phyloP scores from a whole-genome alignment of 92 coral and sea anemone species.

The Pocillopora grandis region DNA sequence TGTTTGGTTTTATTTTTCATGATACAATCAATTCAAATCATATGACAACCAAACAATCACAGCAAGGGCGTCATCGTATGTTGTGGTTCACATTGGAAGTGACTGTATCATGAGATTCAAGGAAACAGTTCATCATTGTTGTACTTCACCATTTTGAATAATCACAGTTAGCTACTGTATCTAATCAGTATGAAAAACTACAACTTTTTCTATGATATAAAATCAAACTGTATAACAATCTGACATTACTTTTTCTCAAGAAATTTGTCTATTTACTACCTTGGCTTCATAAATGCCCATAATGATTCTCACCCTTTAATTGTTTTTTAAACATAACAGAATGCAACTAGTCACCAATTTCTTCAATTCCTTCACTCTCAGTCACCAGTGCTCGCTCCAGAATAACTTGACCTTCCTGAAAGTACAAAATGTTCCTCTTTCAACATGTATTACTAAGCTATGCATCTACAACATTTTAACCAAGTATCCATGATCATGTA shows the following conservation, averaged over 20 bases:
- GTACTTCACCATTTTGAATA: no score
- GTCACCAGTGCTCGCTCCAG: slow-evolving; percentile 95
- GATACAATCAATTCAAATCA: no score
- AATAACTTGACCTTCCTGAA: slow-evolving; percentile 93
- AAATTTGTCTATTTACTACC: not conserved
- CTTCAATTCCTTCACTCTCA: slow-evolving; percentile 95
- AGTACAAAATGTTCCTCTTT: not conserved
- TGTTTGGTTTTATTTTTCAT: no score
- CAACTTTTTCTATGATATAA: not conserved
- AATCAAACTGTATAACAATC: not conserved
- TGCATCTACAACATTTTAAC: not conserved
- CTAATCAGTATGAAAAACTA: not conserved
- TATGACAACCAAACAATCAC: no score
- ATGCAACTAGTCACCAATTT: slow-evolving; percentile 69
- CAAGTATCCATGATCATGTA: not conserved
- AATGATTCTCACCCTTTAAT: not conserved
- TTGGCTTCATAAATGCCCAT: no score
- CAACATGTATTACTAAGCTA: not conserved
- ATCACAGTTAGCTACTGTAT: not conserved
- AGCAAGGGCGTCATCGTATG: no score
- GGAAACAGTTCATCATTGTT: no score
- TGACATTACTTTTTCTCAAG: not conserved
- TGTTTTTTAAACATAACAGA: not conserved
- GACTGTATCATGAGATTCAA: no score
- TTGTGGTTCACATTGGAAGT: no score